Conservation (phyloP, 2,888 invertebrate genomes). For the Nemotelus pantherinus region DNA sequence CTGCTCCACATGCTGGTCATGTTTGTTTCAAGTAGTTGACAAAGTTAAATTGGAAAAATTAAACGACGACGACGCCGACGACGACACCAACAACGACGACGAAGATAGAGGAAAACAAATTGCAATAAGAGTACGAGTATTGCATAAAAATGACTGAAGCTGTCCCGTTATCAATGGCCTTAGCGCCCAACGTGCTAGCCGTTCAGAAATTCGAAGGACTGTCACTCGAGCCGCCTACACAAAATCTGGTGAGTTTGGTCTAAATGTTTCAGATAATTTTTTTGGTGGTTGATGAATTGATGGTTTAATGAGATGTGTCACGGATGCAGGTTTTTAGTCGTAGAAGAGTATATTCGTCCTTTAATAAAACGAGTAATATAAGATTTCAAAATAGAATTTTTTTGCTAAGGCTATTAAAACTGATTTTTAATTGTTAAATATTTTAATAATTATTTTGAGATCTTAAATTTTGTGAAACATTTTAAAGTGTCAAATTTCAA, state of each 20-base stretch:
- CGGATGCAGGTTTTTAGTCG: too few species aligned
- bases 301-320: too few species aligned
- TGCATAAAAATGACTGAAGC: constrained; percentile 45
- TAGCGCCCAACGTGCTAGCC: constrained; percentile 46
- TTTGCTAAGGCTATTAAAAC: too few species aligned
- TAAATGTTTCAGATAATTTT: neutral
- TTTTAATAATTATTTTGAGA: too few species aligned
- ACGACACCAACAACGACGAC: neutral
- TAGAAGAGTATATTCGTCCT: too few species aligned
- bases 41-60: neutral
- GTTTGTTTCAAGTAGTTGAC: constrained; percentile 16
- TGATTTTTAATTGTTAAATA: too few species aligned
- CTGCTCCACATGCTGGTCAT: constrained; percentile 21
- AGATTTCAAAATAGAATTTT: too few species aligned
- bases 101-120: neutral
- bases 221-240: constrained; percentile 53
- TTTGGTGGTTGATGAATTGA: too few species aligned
- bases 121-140: neutral
- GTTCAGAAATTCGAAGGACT: constrained; percentile 54
- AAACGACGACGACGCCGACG: neutral
- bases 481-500: too few species aligned
- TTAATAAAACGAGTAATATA: too few species aligned
- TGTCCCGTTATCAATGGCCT: constrained; percentile 42
- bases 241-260: constrained; percentile 54
- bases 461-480: too few species aligned